Evolutionary conservation across 1,140 invertebrate species (phyloP).

Genomic region (Archegozetes longisetosus): DNA sequence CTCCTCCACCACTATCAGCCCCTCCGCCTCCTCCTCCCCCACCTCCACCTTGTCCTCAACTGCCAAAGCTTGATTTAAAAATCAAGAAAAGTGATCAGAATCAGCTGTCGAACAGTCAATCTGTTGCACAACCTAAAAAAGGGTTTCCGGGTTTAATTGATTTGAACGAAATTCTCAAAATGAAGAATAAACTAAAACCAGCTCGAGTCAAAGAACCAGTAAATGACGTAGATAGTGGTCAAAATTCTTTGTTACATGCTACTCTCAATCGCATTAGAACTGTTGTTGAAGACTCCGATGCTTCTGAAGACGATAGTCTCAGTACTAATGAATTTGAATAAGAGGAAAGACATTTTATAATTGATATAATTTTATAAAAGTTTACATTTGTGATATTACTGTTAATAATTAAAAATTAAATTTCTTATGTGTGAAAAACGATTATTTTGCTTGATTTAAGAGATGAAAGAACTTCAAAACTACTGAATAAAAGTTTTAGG

Average conservation of each 20-base stretch:
- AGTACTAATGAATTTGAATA: no score
- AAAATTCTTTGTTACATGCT: no score
- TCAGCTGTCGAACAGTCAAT: neutral
- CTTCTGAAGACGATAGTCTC: no score
- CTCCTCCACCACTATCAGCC: constrained; percentile 1
- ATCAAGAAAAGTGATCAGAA: neutral
- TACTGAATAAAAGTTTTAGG: no score
- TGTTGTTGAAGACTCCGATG: neutral
- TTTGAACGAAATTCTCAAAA: constrained; percentile 16
- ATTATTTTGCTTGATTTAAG: no score
- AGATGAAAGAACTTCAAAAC: no score
- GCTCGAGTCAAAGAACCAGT: neutral
- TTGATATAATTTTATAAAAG: no score
- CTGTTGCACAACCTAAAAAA: neutral
- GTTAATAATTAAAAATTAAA: no score
- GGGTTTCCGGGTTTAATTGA: constrained; percentile 1
- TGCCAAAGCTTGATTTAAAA: neutral
- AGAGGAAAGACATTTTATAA: no score
- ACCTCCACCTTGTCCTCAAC: neutral
- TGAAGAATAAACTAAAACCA: constrained; percentile 11
- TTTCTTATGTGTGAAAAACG: no score
- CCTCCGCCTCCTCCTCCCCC: neutral
- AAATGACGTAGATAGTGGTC: neutral
- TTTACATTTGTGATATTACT: no score
- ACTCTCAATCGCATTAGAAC: neutral